Evolutionary conservation across 2,113 vertebrate species (phyloP).

Genomic region (Ammodytes dubius): DNA sequence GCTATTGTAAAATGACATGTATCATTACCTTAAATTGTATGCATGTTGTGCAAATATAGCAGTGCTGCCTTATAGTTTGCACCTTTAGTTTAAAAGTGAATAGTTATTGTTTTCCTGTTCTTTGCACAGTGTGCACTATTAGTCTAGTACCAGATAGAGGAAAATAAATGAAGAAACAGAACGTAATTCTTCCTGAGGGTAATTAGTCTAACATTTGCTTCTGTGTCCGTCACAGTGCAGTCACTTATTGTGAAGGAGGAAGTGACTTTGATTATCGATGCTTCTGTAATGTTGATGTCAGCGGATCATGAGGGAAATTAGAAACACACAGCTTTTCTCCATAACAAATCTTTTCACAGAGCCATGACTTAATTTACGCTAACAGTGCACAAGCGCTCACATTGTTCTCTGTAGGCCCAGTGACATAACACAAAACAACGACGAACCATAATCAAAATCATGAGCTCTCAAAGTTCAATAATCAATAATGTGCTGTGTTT

Average conservation of each 20-base stretch:
- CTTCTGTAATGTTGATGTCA: slow-evolving; percentile 58
- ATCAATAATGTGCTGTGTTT: not conserved
- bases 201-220: slow-evolving; percentile 22
- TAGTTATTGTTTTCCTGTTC: not conserved
- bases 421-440: slow-evolving; percentile 30
- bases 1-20: not conserved
- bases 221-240: slow-evolving; percentile 37
- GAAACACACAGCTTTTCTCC: slow-evolving; percentile 45
- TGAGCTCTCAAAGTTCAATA: slow-evolving; percentile 19
- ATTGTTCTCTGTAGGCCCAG: slow-evolving; percentile 20
- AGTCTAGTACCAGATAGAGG: not conserved
- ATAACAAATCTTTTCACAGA: not conserved
- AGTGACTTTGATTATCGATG: slow-evolving; percentile 42
- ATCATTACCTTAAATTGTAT: not conserved
- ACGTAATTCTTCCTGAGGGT: slow-evolving; percentile 50
- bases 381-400: slow-evolving; percentile 21
- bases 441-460: slow-evolving; percentile 53
- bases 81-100: not conserved
- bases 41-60: not conserved
- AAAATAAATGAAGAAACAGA: slow-evolving; percentile 37
- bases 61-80: not conserved
- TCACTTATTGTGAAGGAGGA: slow-evolving; percentile 50
- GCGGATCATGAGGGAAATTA: slow-evolving; percentile 64
- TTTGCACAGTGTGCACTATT: not conserved
- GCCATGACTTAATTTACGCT: slow-evolving; percentile 20